Conservation (phyloP, 2,888 invertebrate genomes). For the Tuta absoluta region DNA sequence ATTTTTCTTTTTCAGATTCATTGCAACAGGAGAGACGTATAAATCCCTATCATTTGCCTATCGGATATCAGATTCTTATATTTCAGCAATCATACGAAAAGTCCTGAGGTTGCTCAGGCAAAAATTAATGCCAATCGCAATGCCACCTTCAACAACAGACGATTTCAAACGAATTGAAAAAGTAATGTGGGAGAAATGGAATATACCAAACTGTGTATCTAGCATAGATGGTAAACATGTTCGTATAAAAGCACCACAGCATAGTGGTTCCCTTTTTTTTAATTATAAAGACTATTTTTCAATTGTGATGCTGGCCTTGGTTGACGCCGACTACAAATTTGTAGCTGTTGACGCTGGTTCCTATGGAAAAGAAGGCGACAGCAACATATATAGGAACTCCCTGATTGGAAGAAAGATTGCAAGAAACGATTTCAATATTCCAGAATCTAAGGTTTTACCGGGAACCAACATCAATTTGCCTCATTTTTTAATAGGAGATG, state of each 20-base stretch:
- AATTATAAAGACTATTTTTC: constrained; percentile 42
- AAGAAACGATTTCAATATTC: constrained; percentile 32
- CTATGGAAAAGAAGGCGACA: neutral
- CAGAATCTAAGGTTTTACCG: constrained; percentile 32
- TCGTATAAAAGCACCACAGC: constrained; percentile 35
- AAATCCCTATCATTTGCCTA: constrained; percentile 32
- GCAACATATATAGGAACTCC: constrained; percentile 34
- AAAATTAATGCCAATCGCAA: constrained; percentile 30
- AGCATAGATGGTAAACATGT: constrained; percentile 42
- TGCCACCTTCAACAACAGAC: constrained; percentile 27
- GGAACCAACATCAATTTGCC: constrained; percentile 25
- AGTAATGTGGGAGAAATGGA: constrained; percentile 33
- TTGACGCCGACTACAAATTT: too few species aligned
- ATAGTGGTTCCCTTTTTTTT: constrained; percentile 36
- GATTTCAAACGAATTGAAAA: constrained; percentile 28
- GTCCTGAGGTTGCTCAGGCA: constrained; percentile 27
- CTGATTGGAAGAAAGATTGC: constrained; percentile 29
- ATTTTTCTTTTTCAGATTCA: constrained; percentile 25
- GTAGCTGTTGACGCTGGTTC: neutral
- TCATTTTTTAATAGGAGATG: neutral
- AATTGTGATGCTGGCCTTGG: constrained; percentile 40
- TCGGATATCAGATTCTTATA: constrained; percentile 34
- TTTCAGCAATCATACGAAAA: constrained; percentile 32
- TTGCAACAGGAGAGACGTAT: constrained; percentile 33
- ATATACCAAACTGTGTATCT: constrained; percentile 35